A percentile compares a stretch with the other conserved stretches of the same genome.
Evolutionary conservation across 2,888 invertebrate genomes (phyloP).

Genomic region (Meloe dianella): DNA sequence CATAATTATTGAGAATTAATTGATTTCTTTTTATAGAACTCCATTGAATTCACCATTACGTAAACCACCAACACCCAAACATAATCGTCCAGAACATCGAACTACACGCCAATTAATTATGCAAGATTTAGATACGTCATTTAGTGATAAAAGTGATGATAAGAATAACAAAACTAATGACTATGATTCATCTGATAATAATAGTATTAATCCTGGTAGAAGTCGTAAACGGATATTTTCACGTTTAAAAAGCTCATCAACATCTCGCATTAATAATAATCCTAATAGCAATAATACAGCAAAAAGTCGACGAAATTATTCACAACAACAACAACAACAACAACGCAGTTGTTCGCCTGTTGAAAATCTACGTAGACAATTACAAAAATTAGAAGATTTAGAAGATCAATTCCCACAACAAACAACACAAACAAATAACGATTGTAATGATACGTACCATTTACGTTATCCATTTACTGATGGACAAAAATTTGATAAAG

Average conservation of each 20-base stretch:
- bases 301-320: background rate
- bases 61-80: slow-evolving; percentile 52
- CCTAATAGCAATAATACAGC: background rate
- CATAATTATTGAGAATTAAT: background rate
- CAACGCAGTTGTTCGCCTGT: slow-evolving; percentile 74
- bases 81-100: slow-evolving; percentile 46
- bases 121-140: slow-evolving; percentile 58
- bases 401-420: slow-evolving; percentile 79
- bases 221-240: slow-evolving; percentile 73
- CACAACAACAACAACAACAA: slow-evolving; percentile 27
- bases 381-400: slow-evolving; percentile 80
- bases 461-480: slow-evolving; percentile 82
- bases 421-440: slow-evolving; percentile 55
- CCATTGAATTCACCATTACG: slow-evolving; percentile 42
- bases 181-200: slow-evolving; percentile 64
- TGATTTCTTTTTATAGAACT: slow-evolving; percentile 32
- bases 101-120: slow-evolving; percentile 52
- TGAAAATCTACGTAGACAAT: slow-evolving; percentile 79
- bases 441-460: slow-evolving; percentile 73
- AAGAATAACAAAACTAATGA: slow-evolving; percentile 53
- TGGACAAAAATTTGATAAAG: slow-evolving; percentile 57
- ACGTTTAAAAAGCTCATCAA: slow-evolving; percentile 72
- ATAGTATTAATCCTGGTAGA: slow-evolving; percentile 61
- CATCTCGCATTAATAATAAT: slow-evolving; percentile 69
- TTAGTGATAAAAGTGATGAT: slow-evolving; percentile 60